Percentiles rank a stretch among this genome's conserved stretches.
Evolutionary conservation across 2,888 invertebrate genomes (phyloP).

Genomic region (Nomada ferruginata): DNA sequence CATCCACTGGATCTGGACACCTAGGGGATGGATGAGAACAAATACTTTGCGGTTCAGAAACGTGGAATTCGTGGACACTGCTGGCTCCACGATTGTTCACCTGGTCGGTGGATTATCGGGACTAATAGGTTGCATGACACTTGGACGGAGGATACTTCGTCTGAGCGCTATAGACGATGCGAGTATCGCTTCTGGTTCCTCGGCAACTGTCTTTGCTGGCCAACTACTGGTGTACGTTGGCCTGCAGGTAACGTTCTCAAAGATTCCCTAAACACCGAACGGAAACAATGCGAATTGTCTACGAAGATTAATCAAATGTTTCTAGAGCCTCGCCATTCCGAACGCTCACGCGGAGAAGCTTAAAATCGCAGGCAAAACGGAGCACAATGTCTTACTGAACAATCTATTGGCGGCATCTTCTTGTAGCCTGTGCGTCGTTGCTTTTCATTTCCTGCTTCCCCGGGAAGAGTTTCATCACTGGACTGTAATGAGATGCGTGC

Average conservation of each 20-base stretch:
- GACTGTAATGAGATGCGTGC: slow-evolving; percentile 80
- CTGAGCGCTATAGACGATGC: slow-evolving; percentile 79
- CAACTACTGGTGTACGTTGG: slow-evolving; percentile 81
- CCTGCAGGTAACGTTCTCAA: slow-evolving; percentile 72
- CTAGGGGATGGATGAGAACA: slow-evolving; percentile 79
- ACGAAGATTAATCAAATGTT: background rate
- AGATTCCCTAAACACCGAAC: background rate
- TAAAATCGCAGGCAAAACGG: background rate
- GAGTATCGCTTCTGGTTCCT: slow-evolving; percentile 78
- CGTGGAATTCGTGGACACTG: slow-evolving; percentile 78
- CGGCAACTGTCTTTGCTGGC: slow-evolving; percentile 77
- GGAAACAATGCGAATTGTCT: background rate
- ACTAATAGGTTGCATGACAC: slow-evolving; percentile 76
- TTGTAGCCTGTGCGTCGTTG: slow-evolving; percentile 69
- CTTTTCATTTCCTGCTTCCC: slow-evolving; percentile 70
- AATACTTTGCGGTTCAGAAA: slow-evolving; percentile 62
- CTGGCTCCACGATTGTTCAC: slow-evolving; percentile 79
- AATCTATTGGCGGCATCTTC: slow-evolving; percentile 72
- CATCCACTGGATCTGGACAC: slow-evolving; percentile 82
- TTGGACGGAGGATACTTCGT: slow-evolving; percentile 80
- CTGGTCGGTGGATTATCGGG: slow-evolving; percentile 78
- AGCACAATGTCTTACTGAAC: slow-evolving; percentile 65
- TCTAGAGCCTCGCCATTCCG: slow-evolving; percentile 44
- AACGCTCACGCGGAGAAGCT: background rate
- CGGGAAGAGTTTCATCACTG: slow-evolving; percentile 79